Percentiles rank a stretch among this genome's conserved stretches.
phyloP scores from a whole-genome alignment of 2,888 invertebrate species.

The Melolontha melolontha region DNA sequence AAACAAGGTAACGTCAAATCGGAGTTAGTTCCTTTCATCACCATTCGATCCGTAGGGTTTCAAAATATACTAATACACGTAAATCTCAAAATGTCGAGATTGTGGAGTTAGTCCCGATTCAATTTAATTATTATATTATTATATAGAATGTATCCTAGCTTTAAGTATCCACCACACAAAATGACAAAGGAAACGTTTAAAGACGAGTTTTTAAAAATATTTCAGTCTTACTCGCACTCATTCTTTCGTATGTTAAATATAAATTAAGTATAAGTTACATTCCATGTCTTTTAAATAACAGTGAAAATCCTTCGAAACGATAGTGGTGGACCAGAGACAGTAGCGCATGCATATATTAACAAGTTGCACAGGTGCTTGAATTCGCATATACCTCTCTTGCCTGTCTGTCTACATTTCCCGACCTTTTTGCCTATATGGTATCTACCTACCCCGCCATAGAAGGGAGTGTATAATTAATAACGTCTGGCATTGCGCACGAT shows the following conservation, averaged over 20 bases:
- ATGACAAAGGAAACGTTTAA: too few relatives aligned
- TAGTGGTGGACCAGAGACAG: conserved; percentile 29
- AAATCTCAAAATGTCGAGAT: too few relatives aligned
- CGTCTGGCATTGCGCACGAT: conserved; percentile 46
- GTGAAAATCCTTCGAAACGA: conserved; percentile 1
- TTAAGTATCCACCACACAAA: too few relatives aligned
- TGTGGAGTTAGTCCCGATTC: too few relatives aligned
- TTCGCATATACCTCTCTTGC: conserved; percentile 40
- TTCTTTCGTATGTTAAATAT: conserved; percentile 6
- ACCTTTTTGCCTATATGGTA: conserved; percentile 4
- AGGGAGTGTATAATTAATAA: conserved; percentile 58
- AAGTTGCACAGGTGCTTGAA: conserved; percentile 50
- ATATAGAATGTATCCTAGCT: too few relatives aligned
- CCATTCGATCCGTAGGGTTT: too few relatives aligned
- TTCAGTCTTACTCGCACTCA: neutral
- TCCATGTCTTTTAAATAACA: conserved; percentile 31
- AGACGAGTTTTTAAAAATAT: too few relatives aligned
- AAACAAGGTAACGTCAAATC: too few relatives aligned
- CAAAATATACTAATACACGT: too few relatives aligned
- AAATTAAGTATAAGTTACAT: conserved; percentile 27
- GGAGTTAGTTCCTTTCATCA: too few relatives aligned
- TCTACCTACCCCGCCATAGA: conserved; percentile 35
- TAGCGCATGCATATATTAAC: conserved; percentile 45
- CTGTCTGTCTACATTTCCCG: conserved; percentile 23
- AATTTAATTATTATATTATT: too few relatives aligned